Conservation (phyloP, 1,140 invertebrate genomes). For the Leptinotarsa texana region DNA sequence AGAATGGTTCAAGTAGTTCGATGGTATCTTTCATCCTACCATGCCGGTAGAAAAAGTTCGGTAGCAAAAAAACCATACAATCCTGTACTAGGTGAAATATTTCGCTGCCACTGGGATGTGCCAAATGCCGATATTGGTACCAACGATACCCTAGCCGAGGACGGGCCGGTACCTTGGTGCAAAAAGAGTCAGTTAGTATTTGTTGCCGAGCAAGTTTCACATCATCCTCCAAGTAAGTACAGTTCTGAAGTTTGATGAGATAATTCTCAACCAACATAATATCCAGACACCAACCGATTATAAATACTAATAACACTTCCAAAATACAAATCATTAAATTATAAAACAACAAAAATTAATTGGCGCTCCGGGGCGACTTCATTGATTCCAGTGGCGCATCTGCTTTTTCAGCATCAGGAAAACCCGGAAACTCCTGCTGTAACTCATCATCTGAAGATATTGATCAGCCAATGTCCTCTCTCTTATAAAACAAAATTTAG, state of each 20-base stretch:
- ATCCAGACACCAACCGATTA: no score
- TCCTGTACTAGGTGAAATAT: conserved; percentile 93
- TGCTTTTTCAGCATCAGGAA: no score
- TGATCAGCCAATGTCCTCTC: no score
- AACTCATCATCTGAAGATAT: no score
- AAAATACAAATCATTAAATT: no score
- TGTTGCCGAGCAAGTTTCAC: conserved; percentile 97
- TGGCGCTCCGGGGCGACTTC: no score
- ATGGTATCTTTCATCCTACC: conserved; percentile 97
- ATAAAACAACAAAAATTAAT: no score
- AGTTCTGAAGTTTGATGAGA: neutral
- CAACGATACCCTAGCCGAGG: conserved; percentile 59
- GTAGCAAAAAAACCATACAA: conserved; percentile 98
- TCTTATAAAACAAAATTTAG: no score
- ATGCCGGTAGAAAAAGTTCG: conserved; percentile 91
- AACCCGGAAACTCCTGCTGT: no score
- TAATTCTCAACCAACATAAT: no score
- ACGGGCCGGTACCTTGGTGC: conserved; percentile 85
- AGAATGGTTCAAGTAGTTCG: conserved; percentile 90
- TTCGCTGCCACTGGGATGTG: conserved; percentile 87
- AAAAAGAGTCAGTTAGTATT: conserved; percentile 81
- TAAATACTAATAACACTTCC: no score
- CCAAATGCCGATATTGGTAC: conserved; percentile 47
- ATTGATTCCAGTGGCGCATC: no score
- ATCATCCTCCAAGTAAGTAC: conserved; percentile 91